Conservation (phyloP, 2,888 invertebrate species). For the Copidosoma aretas region DNA sequence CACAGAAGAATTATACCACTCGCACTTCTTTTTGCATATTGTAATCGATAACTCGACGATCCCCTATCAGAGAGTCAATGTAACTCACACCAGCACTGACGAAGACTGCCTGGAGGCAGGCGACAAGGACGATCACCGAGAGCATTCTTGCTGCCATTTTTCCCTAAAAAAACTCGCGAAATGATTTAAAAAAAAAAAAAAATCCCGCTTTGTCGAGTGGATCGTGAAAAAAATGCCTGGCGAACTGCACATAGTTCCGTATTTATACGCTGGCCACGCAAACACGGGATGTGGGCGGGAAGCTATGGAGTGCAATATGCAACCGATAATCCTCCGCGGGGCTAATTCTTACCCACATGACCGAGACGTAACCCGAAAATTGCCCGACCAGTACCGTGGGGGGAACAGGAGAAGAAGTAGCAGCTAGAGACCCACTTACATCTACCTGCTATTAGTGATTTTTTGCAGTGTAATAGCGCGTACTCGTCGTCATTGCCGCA, state of each 20-base stretch:
- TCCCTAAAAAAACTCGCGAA: not conserved
- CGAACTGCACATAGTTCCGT: not conserved
- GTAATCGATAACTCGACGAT: not conserved
- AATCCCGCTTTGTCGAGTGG: too few species aligned
- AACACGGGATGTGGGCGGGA: not conserved
- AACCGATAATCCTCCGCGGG: not conserved
- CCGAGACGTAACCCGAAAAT: not conserved
- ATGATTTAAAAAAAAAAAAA: not conserved
- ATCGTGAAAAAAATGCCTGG: not conserved
- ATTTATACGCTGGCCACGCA: not conserved
- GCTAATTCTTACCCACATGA: not conserved
- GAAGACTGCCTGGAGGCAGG: slow-evolving; percentile 11
- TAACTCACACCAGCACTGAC: slow-evolving; percentile 27
- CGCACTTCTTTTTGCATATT: not conserved
- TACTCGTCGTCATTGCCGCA: not conserved
- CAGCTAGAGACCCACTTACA: not conserved
- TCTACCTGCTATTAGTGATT: not conserved
- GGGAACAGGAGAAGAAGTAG: not conserved
- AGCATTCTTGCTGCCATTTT: not conserved
- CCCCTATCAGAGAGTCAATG: not conserved
- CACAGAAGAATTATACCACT: not conserved
- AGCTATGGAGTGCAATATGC: not conserved
- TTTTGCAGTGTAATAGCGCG: not conserved
- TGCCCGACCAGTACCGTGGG: not conserved
- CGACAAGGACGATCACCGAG: not conserved